Base-by-base conservation (phyloP, 2,797 vertebrate genomes). In the Halcyon badia region DNA sequence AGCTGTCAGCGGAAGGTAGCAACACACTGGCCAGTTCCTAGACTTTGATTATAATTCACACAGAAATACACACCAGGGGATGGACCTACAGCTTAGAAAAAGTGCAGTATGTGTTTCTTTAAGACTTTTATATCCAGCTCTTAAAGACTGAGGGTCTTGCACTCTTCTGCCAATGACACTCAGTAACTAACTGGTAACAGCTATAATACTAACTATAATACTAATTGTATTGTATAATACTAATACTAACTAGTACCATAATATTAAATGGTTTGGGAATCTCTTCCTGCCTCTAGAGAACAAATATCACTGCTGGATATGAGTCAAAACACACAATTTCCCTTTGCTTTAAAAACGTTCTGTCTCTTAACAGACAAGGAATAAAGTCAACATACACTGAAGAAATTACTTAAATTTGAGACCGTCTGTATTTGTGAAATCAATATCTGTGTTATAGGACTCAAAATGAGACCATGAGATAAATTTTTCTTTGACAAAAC, bases 1-100 rank as follows among this genome's bases (percentile, higher is more conserved):
- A 96, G 83, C 81, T 93, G 89, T 48, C 72, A 58, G 95, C 8
- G 31, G 42, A 93, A 97, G 79, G 86, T 49, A 93, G 65, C 61
- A 94, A 83, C 73, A 18, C 54, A n/a, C 73, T 37, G 33, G 73
- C 89, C 80, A 71, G 76, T 39, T 85, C 78, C 75, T n/a, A 48
- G 37, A 33, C n/a, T 89, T 87, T 6, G 31, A 88, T 57, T 71
- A 18, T 91, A 87, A 92, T 61, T 96, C 95, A 94, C 76, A 57
- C 57, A 88, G 79, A 96, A 96, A 91, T 86, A 90, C 85, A 86
- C 69, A 28, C 69, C 12, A 21, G 20, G 64, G 60, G 52, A 75
- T 70, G 70, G 80, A 71, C 62, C 72, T 82, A 78, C 54, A 85
- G 73, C 79, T 42, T n/a, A 60, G 79, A 94, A 92, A 69, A 94